Base-by-base conservation (phyloP, 2,113 vertebrate genomes). In the Catharus bicknelli region DNA sequence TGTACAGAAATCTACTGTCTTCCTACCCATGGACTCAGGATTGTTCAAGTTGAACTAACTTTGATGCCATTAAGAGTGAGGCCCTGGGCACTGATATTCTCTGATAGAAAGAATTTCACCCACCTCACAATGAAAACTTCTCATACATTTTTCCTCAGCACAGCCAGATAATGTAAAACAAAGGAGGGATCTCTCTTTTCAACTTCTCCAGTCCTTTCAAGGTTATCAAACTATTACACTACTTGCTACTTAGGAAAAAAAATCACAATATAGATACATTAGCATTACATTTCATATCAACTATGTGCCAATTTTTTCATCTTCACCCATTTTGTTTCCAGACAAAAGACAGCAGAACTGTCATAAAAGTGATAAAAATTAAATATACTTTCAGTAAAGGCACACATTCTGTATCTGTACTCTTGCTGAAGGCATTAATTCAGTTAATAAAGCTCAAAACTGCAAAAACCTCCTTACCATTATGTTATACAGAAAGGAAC, bases 141-240 rank as follows among this genome's bases (percentile, higher is more conserved):
- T 76, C 22, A 61, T 11, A 73, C 48, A 25, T 83, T 92, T 90
- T 91, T 69, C 29, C 23, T 73, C 58, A 76, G 57, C 7, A 10
- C 57, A 96, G 79, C 8, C 32, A 90, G 38, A 86, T 88, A 86
- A 92, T 13, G 13, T 80, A 95, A 94, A 93, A 95, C 90, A 90
- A 94, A 93, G 45, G 54, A 58, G 7, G 11, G 9, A 72, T 26
- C 18, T 47, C 27, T 76, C 67, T 84, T 70, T 90, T 73, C 73
- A 90, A 90, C 78, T 87, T 86, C 68, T 86, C 26, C 23, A 53
- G 2, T 66, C 93, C 76, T 88, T 90, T 62, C 88, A 88, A 88
- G 27, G 17, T 74, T 74, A 72, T 67, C 45, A 90, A 76, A 38
- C 70, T 54, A 94, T 47, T 79, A 68, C 25, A 50, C 30, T 55